Evolutionary conservation across 2,888 invertebrate genomes (phyloP).

Genomic region (Tinea semifulvella): DNA sequence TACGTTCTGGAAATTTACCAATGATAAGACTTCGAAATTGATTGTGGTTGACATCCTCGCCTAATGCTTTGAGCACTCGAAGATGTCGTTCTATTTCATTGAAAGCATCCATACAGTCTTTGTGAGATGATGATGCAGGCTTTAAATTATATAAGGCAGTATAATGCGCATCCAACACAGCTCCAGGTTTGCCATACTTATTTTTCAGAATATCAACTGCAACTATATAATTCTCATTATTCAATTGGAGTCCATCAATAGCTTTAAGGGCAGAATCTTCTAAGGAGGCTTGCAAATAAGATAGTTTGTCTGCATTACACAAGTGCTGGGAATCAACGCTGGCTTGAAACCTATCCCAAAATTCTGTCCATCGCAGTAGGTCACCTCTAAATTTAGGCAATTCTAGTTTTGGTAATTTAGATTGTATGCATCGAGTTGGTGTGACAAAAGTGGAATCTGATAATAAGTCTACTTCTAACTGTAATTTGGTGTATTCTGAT

Average conservation of each 20-base stretch:
- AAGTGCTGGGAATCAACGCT: not conserved
- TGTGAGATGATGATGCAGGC: not conserved
- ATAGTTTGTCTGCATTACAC: not conserved
- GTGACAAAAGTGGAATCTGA: not conserved
- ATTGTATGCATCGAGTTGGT: not conserved
- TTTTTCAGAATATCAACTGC: slow-evolving; percentile 4
- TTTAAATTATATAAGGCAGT: not conserved
- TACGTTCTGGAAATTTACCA: slow-evolving; percentile 13
- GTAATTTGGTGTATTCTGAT: not conserved
- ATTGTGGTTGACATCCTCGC: slow-evolving; percentile 10
- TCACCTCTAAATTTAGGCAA: not conserved
- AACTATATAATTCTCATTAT: not conserved
- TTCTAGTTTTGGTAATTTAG: slow-evolving; percentile 1
- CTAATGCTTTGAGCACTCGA: slow-evolving; percentile 6
- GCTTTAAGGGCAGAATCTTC: not conserved
- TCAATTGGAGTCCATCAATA: not conserved
- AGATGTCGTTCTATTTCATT: slow-evolving; percentile 13
- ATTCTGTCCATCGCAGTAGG: not conserved
- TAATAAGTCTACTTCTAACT: not conserved
- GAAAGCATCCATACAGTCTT: not conserved
- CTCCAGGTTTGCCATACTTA: not conserved
- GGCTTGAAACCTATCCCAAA: not conserved
- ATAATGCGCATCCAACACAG: slow-evolving; percentile 3
- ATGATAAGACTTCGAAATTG: slow-evolving; percentile 4
- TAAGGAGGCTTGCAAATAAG: not conserved